Base-by-base conservation (phyloP, 2,113 vertebrate genomes). In the Petrocephalus zakoni region DNA sequence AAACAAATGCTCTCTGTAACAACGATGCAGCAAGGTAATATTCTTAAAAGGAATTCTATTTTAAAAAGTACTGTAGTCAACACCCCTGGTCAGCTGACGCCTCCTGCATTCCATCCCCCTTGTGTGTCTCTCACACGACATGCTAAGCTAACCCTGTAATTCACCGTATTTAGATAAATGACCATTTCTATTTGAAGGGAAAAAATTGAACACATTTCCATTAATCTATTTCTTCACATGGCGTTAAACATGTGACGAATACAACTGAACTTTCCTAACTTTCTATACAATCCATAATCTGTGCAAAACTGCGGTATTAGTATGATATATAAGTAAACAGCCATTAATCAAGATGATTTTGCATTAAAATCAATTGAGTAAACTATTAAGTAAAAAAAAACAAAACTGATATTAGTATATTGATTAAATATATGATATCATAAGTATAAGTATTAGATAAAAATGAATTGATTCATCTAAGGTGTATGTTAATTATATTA, bases 21-120 rank as follows among this genome's bases (percentile, higher is more conserved):
- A 37, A 75, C 72, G 34, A 75, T 75, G 72, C 34, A 75, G 72
- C 72, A 75, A 37, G 17, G 72, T 75, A 75, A 75, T 75, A 75
- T 75, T 75, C 72, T 37, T 75, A 75, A 75, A 75, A 75, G 72
- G 72, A 42, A 29, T 75, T 75, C 72, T 75, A 75, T 75, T 75
- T 75, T 75, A 75, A 75, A 75, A 75, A 75, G 25, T 42, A 37
- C 72, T 42, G 72, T 75, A 75, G 72, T 75, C 72, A 75, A 75
- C 72, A 75, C 5, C 72, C 72, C 72, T 75, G 72, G 34, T 75
- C 72, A 75, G 72, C 72, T 75, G 72, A 75, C 15, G 11, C 37
- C 29, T 75, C 34, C 72, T 75, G 72, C 19, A 29, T 75, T 34
- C 29, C 72, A 17, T 42, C 72, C 29, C 37, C 72, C 7, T 75